These are phyloP conservation scores for Calcarius ornatus DNA, from an alignment of 2,113 vertebrate genomes.

Conservation along the genomic window DNA sequence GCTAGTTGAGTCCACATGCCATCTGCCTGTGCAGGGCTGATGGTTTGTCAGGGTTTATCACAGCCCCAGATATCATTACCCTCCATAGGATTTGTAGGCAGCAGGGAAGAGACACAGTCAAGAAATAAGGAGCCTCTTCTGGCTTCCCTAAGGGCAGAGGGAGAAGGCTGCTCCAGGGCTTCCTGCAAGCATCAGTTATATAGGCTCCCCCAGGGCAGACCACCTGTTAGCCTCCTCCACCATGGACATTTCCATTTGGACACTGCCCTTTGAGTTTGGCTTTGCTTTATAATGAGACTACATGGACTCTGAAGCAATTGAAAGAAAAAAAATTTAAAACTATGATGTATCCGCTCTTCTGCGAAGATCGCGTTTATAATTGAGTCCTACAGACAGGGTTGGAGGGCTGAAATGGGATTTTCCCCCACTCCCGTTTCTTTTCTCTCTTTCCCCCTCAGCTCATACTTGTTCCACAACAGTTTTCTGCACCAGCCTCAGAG, in stretches of 20 bases:
- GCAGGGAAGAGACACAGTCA: neutral
- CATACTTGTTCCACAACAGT: neutral
- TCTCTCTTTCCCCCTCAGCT: neutral
- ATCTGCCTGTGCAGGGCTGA: neutral
- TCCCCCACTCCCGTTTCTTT: neutral
- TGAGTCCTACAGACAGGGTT: neutral
- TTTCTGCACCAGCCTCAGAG: neutral
- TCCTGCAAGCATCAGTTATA: neutral
- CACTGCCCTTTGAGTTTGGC: neutral
- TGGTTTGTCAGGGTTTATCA: neutral
- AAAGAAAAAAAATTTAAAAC: neutral
- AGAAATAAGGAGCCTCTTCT: neutral
- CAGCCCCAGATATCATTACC: neutral
- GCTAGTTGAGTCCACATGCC: neutral
- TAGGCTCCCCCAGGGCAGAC: neutral
- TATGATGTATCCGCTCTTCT: neutral
- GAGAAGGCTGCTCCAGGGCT: neutral
- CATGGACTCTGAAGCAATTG: accelerated
- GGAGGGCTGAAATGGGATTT: neutral
- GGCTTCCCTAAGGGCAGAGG: neutral
- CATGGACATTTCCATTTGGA: neutral
- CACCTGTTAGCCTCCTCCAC: neutral
- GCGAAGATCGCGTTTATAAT: neutral
- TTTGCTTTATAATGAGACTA: neutral
- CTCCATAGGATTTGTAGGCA: neutral